Conservation (phyloP, 2,113 vertebrate species). For the Macroglossus sobrinus region DNA sequence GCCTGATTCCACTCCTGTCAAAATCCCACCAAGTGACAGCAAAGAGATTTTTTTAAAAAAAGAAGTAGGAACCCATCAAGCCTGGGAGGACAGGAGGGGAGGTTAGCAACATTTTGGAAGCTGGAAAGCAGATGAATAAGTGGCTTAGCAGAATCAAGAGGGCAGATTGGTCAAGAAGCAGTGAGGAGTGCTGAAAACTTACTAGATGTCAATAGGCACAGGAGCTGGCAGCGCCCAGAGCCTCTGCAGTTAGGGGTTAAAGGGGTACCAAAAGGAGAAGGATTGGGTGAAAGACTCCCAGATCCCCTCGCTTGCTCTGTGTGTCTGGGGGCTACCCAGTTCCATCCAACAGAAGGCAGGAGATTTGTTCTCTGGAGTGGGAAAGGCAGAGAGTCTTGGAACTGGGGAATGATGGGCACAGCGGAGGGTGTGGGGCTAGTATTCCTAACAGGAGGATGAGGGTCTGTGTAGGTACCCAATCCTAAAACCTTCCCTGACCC, state of each 20-base stretch:
- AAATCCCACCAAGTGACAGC: background rate
- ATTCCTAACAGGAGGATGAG: background rate
- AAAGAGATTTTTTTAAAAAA: background rate
- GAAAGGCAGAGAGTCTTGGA: background rate
- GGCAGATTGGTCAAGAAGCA: background rate
- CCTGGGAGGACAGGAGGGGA: background rate
- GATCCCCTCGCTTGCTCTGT: background rate
- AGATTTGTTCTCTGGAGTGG: background rate
- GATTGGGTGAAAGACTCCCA: no score
- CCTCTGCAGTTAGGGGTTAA: background rate
- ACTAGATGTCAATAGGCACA: fast-evolving
- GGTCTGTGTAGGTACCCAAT: background rate
- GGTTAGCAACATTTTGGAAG: background rate
- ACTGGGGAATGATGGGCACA: background rate
- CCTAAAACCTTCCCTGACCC: background rate
- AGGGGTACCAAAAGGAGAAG: background rate
- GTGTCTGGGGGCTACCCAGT: background rate
- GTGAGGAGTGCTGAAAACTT: background rate
- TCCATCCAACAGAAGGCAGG: no score
- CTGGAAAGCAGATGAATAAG: background rate
- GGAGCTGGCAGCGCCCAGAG: background rate
- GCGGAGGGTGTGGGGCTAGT: background rate
- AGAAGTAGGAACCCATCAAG: background rate
- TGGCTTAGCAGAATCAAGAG: background rate
- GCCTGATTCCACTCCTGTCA: background rate